Evolutionary conservation across 2,797 vertebrate genomes (phyloP), one percentile per base, ranked within the genome.

Genomic region (Carapus acus): DNA sequence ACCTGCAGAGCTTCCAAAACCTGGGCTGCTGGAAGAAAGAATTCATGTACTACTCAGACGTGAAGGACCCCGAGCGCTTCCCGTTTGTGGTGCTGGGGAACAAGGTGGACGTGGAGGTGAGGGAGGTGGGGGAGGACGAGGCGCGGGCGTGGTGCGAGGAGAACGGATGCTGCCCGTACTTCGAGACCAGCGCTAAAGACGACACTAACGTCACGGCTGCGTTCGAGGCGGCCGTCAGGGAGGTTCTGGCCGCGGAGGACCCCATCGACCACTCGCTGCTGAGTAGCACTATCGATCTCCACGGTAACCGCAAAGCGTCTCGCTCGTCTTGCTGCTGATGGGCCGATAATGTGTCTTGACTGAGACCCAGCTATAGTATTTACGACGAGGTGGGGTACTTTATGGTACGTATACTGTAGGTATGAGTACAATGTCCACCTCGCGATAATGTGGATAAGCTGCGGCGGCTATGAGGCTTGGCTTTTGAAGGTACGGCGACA

Each of bases 111-210:
- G 91, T 93, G 85, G 86, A 88, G 9, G 88, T 92, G 70, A 88
- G 93, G 56, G 92, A 91, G 76, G 93, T 98, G 17, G 90, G 89
- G n/a, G 86, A 85, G 33, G 93, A 92, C 1, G 95, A 98, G 78
- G 96, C 94, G 0, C 84, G 87, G 67, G 86, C 90, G 6, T 98
- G 96, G 96, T 98, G 96, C 49, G 84, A 92, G 78, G 93, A 95
- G 67, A 94, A 91, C 0, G 92, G 94, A 21, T 89, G 91, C 78
- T 96, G 91, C 61, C 95, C 96, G 0, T 98, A 98, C 85, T 91
- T 96, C 78, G 94, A 98, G 86, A 98, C 96, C 62, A 97, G 95
- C 41, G 96, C 96, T 69, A 98, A 97, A 85, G 94, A 97, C 60
- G 94, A 97, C 85, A 97, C 92, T 50, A 98, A 98, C 21, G 96